A percentile compares a stretch with the other conserved stretches of the same genome.
These are phyloP conservation scores for Parasteatoda tepidariorum DNA, from an alignment of 1,140 invertebrate genomes.

Conservation along the genomic window DNA sequence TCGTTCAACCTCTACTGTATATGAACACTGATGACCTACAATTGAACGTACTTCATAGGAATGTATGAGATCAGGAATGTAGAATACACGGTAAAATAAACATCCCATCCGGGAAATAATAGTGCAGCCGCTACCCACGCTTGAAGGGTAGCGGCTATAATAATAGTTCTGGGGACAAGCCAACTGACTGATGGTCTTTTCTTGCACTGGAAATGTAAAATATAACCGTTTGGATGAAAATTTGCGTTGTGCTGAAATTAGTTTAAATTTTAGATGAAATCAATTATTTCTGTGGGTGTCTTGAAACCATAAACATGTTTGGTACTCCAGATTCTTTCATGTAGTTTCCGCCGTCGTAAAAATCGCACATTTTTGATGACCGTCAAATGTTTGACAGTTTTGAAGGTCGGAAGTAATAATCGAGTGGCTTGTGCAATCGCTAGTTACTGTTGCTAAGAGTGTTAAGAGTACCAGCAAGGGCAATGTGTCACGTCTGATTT, in stretches of 20 bases:
- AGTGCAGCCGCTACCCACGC: slow-evolving; percentile 3
- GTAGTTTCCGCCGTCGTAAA: neutral
- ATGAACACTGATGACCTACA: slow-evolving; percentile 1
- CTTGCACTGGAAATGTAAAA: too few species aligned
- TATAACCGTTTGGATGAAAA: too few species aligned
- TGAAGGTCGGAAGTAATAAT: neutral
- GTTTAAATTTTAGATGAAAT: neutral
- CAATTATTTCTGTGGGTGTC: neutral
- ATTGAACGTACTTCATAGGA: slow-evolving; percentile 6
- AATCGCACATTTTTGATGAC: neutral
- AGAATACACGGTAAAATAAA: slow-evolving; percentile 7
- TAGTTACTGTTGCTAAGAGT: neutral
- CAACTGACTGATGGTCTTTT: too few species aligned
- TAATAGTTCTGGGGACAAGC: too few species aligned
- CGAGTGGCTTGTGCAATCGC: neutral
- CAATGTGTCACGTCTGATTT: neutral
- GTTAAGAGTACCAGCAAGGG: neutral
- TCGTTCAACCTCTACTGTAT: slow-evolving; percentile 1
- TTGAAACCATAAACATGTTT: neutral
- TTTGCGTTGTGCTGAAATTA: too few species aligned
- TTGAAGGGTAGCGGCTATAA: slow-evolving; percentile 1
- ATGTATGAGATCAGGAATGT: neutral
- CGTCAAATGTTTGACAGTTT: neutral
- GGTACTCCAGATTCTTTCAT: neutral
- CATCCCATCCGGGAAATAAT: slow-evolving; percentile 24